phyloP scores from a whole-genome alignment of 92 coral and sea anemone species.

The Palythoa grandiflora region DNA sequence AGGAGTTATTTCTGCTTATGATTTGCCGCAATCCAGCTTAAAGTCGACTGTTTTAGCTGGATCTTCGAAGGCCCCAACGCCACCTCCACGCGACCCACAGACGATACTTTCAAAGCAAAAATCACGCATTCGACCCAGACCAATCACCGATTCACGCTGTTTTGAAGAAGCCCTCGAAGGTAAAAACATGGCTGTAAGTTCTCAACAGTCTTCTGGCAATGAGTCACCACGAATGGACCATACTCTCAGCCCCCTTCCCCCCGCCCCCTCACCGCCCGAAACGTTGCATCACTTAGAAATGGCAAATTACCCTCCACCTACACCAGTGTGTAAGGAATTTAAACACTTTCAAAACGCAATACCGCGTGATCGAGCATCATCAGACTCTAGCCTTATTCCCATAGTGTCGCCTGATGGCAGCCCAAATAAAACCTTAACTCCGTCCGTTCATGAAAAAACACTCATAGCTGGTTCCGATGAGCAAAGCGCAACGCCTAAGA shows the following conservation, averaged over 20 bases:
- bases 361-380: not conserved
- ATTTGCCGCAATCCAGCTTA: constrained; percentile 71
- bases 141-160: constrained; percentile 67
- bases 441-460: constrained; percentile 75
- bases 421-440: constrained; percentile 74
- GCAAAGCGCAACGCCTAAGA: constrained; percentile 40
- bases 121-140: constrained; percentile 75
- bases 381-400: not conserved
- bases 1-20: constrained; percentile 67
- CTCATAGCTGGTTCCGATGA: constrained; percentile 69
- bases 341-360: constrained; percentile 6
- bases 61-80: constrained; percentile 57
- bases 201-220: constrained; percentile 32
- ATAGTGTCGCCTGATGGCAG: constrained; percentile 46
- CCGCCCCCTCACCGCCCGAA: constrained; percentile 78
- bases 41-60: constrained; percentile 63
- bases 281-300: constrained; percentile 66
- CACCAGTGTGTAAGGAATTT: constrained; percentile 54
- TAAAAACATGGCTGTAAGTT: constrained; percentile 10
- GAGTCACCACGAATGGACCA: constrained; percentile 41
- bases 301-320: constrained; percentile 89
- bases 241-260: constrained; percentile 81
- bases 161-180: constrained; percentile 73
- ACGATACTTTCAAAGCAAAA: constrained; percentile 50
- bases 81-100: constrained; percentile 56